A percentile compares a stretch with the other conserved stretches of the same genome.
Conservation (phyloP, 1,140 invertebrate species). For the Drosophila micromelanica region DNA sequence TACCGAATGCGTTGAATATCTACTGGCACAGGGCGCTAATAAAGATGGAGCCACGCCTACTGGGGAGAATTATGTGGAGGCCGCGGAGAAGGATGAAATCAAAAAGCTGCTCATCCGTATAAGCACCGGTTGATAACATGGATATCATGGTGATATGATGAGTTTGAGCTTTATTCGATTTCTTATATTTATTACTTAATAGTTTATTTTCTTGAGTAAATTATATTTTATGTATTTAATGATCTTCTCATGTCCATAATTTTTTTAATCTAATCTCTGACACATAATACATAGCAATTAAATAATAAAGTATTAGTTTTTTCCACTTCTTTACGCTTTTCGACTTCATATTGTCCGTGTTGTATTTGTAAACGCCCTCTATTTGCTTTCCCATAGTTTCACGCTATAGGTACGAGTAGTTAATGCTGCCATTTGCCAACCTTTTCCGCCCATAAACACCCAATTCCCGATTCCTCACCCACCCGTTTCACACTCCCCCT, state of each 20-base stretch:
- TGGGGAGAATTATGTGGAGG: slow-evolving; percentile 93
- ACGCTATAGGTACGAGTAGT: not conserved
- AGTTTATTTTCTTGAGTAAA: not conserved
- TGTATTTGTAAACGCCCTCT: not conserved
- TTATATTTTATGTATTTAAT: not conserved
- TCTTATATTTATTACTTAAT: too few species aligned
- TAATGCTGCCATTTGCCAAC: not conserved
- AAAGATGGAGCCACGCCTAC: slow-evolving; percentile 93
- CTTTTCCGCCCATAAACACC: slow-evolving; percentile 11
- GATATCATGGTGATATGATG: not conserved
- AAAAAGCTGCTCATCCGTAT: slow-evolving; percentile 21
- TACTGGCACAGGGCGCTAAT: slow-evolving; percentile 93
- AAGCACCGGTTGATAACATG: not conserved
- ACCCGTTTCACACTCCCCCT: slow-evolving; percentile 13
- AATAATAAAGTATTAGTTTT: too few species aligned
- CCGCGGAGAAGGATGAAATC: slow-evolving; percentile 96
- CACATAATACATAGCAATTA: too few species aligned
- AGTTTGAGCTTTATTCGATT: too few species aligned
- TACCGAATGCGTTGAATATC: slow-evolving; percentile 93
- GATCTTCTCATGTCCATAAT: not conserved
- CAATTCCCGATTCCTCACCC: not conserved
- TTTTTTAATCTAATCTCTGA: too few species aligned
- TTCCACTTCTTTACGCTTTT: not conserved
- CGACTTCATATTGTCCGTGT: not conserved
- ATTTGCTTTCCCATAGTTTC: not conserved